Evolutionary conservation across 2,797 vertebrate genomes (phyloP).

Genomic region (Molothrus ater): DNA sequence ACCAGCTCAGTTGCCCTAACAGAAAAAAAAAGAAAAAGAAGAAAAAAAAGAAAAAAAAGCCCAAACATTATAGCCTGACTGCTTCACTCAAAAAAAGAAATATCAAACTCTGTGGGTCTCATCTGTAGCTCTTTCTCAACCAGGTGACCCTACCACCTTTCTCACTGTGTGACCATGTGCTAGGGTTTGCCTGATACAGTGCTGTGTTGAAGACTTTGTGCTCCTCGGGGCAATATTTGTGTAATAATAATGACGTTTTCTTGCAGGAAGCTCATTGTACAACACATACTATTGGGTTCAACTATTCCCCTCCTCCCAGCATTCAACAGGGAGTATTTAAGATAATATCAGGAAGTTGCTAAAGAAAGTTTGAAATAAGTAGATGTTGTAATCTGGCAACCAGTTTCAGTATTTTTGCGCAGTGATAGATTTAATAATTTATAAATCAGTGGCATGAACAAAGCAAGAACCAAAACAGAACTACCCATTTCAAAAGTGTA

Average conservation of each 20-base stretch:
- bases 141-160: not conserved
- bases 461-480: slow-evolving; percentile 81
- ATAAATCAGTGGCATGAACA: slow-evolving; percentile 75
- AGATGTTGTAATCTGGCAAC: slow-evolving; percentile 27
- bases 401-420: slow-evolving; percentile 47
- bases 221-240: not conserved
- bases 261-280: not conserved
- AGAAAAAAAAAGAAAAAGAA: not conserved
- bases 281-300: not conserved
- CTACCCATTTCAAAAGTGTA: slow-evolving; percentile 81
- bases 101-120: not conserved
- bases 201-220: not conserved
- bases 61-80: not conserved
- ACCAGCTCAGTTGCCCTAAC: not conserved
- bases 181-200: accelerated
- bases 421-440: slow-evolving; percentile 70
- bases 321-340: not conserved
- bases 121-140: not conserved
- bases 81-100: not conserved
- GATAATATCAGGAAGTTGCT: slow-evolving; percentile 15
- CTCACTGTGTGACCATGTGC: not conserved
- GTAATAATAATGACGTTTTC: not conserved
- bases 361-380: slow-evolving; percentile 38
- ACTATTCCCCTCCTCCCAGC: not conserved
- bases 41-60: too few relatives aligned